phyloP scores from a whole-genome alignment of 2,113 vertebrate genomes.

The Naja naja region DNA sequence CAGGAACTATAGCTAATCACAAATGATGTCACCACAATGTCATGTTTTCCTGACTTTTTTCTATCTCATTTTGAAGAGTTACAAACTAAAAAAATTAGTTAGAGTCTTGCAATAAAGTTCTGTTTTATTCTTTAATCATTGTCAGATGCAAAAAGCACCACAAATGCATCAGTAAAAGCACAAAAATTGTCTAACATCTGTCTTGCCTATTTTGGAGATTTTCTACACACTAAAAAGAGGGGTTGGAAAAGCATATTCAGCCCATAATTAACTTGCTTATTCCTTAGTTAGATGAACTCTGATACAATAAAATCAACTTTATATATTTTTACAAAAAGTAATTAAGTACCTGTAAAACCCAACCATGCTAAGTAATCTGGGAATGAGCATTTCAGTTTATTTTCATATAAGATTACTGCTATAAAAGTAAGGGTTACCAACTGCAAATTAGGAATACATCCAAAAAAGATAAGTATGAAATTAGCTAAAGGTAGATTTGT shows the following conservation, averaged over 20 bases:
- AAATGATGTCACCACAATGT: not conserved
- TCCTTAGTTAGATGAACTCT: not conserved
- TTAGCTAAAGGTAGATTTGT: not conserved
- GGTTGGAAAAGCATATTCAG: not conserved
- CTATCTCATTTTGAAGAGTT: not conserved
- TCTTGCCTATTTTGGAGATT: not conserved
- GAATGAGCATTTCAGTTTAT: not conserved
- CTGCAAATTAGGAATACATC: not conserved
- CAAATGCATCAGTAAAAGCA: not conserved
- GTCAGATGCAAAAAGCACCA: not conserved
- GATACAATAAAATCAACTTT: conserved; percentile 41
- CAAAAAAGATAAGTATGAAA: not conserved
- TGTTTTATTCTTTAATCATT: not conserved
- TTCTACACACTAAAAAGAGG: not conserved
- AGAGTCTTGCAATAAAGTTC: not conserved
- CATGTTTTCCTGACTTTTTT: not conserved
- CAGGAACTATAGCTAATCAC: not conserved
- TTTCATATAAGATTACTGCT: not conserved
- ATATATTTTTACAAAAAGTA: conserved; percentile 12
- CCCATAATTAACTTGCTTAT: not conserved
- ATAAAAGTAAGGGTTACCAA: not conserved
- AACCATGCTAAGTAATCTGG: not conserved
- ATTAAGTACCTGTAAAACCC: not conserved
- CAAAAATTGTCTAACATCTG: not conserved
- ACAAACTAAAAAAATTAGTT: not conserved